Evolutionary conservation across 2,888 invertebrate species (phyloP), one percentile per base, ranked within the genome.

Genomic region (Hymenopus coronatus): DNA sequence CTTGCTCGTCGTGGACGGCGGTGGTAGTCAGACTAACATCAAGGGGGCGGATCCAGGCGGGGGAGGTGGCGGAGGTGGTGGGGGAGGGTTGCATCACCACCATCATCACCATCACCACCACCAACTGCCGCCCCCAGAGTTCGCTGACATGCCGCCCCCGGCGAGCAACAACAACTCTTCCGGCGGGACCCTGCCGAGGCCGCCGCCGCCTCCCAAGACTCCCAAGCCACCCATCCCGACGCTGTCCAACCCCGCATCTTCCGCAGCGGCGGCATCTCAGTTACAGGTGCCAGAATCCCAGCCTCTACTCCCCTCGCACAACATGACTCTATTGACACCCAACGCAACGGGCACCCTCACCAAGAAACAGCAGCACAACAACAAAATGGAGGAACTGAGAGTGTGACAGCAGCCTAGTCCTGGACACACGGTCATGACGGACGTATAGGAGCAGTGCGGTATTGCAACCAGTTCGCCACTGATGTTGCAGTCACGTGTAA

Each of bases 121-220:
- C 92, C 97, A 97, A 92, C 94, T 96, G 91, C 96, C 97, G 88
- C 97, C 97, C 0, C 97, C 97, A 0, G 97, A 97, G 92, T 97
- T 97, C 92, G 97, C 97, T 2, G 97, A 97, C 92, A 94, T 97
- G 90, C 96, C 96, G 9, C 95, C 90, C 70, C 82, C 89, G 93
- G 93, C 91, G 93, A 93, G 91, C 93, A 93, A 91, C 92, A 93
- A 91, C 92, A 93, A 89, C 92, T 93, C 91, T 93, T 93, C 93
- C 83, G 88, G 87, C 82, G 81, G 88, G 86, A 83, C 90, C 94
- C 27, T 96, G 88, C 97, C 96, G 28, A 94, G 96, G 91, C 96
- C 96, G 1, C 97, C 96, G 4, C 97, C 96, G 0, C 97, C 96
- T 0, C 96, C 96, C 0, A 97, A 96, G 9, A 93, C 92, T 30